Conservation (phyloP, 1,140 invertebrate genomes). For the Drosophila azteca region DNA sequence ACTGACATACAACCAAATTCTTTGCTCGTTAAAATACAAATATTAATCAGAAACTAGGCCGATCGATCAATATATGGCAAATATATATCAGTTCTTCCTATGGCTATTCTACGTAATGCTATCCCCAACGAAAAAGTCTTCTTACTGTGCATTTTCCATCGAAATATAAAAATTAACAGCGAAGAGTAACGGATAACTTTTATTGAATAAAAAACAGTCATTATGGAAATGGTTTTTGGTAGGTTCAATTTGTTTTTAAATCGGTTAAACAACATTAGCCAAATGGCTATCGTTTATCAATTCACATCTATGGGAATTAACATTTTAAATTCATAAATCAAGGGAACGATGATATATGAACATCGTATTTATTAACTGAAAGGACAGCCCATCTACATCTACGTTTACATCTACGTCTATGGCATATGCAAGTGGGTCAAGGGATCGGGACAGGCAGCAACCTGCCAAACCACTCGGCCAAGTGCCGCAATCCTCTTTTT, state of each 20-base stretch:
- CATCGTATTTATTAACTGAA: constrained; percentile 50
- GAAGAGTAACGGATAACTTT: too few relatives aligned
- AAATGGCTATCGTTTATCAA: constrained; percentile 40
- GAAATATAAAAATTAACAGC: too few relatives aligned
- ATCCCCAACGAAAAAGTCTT: too few relatives aligned
- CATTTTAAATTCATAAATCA: constrained; percentile 53
- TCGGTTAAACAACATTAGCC: constrained; percentile 1
- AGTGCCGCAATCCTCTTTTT: constrained; percentile 22
- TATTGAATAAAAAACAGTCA: too few relatives aligned
- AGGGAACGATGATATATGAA: constrained; percentile 50
- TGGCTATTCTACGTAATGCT: too few relatives aligned
- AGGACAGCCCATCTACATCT: neutral
- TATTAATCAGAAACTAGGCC: too few relatives aligned
- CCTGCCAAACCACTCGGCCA: constrained; percentile 66
- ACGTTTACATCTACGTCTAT: neutral
- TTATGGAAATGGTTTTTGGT: too few relatives aligned
- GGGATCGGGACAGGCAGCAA: constrained; percentile 27
- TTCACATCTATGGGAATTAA: constrained; percentile 25
- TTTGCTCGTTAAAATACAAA: too few relatives aligned
- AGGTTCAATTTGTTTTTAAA: neutral
- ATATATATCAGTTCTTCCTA: too few relatives aligned
- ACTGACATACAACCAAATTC: too few relatives aligned
- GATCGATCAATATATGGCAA: too few relatives aligned
- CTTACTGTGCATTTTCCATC: too few relatives aligned
- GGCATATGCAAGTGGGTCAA: constrained; percentile 36